A percentile compares a stretch with the other conserved stretches of the same genome.
Conservation (phyloP, 2,113 vertebrate genomes). For the Diadophis punctatus region DNA sequence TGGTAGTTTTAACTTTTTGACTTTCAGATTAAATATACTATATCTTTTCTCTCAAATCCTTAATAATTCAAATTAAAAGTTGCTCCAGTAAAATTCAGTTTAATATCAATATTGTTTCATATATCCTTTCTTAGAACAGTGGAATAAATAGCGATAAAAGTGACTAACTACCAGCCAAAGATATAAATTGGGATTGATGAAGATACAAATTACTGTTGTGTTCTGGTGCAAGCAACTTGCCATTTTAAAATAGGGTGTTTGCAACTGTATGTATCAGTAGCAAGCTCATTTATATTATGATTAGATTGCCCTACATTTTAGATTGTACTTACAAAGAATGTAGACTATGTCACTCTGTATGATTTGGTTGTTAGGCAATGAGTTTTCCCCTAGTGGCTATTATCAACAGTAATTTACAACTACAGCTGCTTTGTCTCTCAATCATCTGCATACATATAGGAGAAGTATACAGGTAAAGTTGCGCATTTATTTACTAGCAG, state of each 20-base stretch:
- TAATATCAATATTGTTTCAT: background rate
- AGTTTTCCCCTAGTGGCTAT: background rate
- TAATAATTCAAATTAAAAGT: conserved; percentile 1
- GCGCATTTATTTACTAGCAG: background rate
- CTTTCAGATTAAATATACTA: background rate
- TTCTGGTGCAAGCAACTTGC: background rate
- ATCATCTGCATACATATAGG: background rate
- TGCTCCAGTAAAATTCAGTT: background rate
- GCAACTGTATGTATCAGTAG: background rate
- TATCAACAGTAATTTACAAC: background rate
- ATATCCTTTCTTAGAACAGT: background rate
- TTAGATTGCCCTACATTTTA: background rate
- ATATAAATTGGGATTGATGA: background rate
- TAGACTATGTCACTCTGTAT: background rate
- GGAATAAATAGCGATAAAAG: background rate
- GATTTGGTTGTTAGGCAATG: background rate
- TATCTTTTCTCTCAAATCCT: background rate
- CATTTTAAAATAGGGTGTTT: background rate
- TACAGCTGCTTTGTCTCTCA: background rate
- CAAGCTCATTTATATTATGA: background rate
- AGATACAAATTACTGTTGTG: background rate
- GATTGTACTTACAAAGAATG: background rate
- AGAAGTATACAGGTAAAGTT: background rate
- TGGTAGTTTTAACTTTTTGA: background rate
- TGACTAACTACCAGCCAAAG: background rate